These are phyloP conservation scores for Linnaemya vulpina DNA, from an alignment of 2,888 invertebrate species.

Conservation along the genomic window DNA sequence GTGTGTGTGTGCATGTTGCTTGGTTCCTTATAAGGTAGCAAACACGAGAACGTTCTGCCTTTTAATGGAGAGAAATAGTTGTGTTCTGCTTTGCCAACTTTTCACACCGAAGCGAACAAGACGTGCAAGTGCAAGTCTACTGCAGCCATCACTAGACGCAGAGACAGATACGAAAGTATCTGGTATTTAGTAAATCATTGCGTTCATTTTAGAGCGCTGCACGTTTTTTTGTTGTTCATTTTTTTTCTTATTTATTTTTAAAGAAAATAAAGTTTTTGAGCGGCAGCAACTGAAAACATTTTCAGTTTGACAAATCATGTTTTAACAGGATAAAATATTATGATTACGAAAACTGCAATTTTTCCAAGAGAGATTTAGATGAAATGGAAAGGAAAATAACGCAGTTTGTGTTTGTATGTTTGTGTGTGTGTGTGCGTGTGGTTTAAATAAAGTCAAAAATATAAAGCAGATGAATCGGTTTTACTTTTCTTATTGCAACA, in stretches of 20 bases:
- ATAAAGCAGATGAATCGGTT: background rate
- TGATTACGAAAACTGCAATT: constrained; percentile 29
- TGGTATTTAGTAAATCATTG: constrained; percentile 57
- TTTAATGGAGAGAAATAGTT: constrained; percentile 58
- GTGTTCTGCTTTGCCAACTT: constrained; percentile 59
- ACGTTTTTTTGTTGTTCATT: background rate
- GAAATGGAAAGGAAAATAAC: constrained; percentile 6
- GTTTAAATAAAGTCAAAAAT: background rate
- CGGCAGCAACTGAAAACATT: constrained; percentile 32
- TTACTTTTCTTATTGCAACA: too few relatives aligned
- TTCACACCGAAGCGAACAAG: constrained; percentile 21
- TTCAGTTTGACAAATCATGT: constrained; percentile 69
- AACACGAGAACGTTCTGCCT: constrained; percentile 32
- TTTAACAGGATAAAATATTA: constrained; percentile 63
- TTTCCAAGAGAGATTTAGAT: constrained; percentile 34
- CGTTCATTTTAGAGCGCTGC: constrained; percentile 12
- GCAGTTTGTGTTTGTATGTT: too few relatives aligned
- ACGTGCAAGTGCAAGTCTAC: constrained; percentile 33
- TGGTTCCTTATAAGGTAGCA: constrained; percentile 19
- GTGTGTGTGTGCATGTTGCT: background rate
- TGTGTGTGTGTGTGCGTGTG: too few relatives aligned
- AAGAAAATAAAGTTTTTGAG: constrained; percentile 44
- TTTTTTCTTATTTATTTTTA: background rate
- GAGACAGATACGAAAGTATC: constrained; percentile 14
- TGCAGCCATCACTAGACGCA: constrained; percentile 24